phyloP scores from a whole-genome alignment of 1,140 invertebrate species.

The Drosophila obscura region DNA sequence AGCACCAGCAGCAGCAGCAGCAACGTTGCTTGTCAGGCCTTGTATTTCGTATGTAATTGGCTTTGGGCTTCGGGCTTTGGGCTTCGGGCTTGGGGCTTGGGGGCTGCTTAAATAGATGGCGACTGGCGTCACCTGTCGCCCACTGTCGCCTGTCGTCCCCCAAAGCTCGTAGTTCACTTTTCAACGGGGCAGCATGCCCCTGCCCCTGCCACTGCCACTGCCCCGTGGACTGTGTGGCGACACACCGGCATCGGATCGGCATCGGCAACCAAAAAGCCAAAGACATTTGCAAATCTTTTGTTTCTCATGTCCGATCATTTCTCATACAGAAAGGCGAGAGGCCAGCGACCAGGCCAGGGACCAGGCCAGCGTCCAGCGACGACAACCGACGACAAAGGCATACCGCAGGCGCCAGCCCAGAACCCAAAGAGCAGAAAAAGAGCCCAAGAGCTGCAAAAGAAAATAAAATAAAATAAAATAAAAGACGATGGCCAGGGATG shows the following conservation, averaged over 20 bases:
- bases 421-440: constrained; percentile 49
- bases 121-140: constrained; percentile 75
- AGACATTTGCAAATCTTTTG: constrained; percentile 83
- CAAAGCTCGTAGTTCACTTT: constrained; percentile 14
- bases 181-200: constrained; percentile 1
- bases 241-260: constrained; percentile 40
- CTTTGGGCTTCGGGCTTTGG: constrained; percentile 26
- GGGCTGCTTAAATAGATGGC: constrained; percentile 66
- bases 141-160: constrained; percentile 41
- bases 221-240: background rate
- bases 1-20: constrained; percentile 4
- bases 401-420: constrained; percentile 82
- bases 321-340: constrained; percentile 75
- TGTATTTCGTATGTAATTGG: constrained; percentile 82
- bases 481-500: constrained; percentile 34
- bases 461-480: constrained; percentile 36
- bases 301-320: constrained; percentile 83
- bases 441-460: too few species aligned
- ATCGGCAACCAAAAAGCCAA: constrained; percentile 77
- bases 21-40: constrained; percentile 67
- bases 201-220: background rate
- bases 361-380: constrained; percentile 16
- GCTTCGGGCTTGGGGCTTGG: background rate
- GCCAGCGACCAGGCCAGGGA: constrained; percentile 38
- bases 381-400: constrained; percentile 82